phyloP scores from a whole-genome alignment of 37 sponge, comb jelly and placozoan species.

The Oscarella lobularis region DNA sequence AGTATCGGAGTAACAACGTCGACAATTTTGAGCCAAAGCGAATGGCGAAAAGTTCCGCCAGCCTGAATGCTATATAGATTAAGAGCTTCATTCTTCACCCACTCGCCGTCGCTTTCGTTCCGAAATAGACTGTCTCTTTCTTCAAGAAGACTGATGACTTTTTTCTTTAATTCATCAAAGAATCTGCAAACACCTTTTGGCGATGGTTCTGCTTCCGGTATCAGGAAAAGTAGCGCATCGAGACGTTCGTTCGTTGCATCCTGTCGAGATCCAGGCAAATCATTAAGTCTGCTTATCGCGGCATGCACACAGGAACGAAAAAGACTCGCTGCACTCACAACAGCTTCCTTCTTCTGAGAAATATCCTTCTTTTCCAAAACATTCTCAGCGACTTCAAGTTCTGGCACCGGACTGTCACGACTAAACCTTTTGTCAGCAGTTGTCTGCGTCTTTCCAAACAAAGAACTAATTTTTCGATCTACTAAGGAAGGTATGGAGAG shows the following conservation, averaged over 20 bases:
- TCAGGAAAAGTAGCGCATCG: not conserved
- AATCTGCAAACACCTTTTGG: too few relatives aligned
- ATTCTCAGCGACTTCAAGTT: not conserved
- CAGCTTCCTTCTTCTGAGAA: not conserved
- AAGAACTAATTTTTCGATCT: not conserved
- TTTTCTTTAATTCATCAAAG: not conserved
- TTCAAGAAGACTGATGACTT: not conserved
- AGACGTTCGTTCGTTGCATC: not conserved
- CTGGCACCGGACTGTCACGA: too few relatives aligned
- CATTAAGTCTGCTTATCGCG: not conserved
- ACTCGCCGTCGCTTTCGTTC: not conserved
- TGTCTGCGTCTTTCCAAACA: not conserved
- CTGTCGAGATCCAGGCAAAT: not conserved
- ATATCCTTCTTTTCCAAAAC: not conserved
- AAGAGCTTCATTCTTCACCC: slow-evolving; percentile 17
- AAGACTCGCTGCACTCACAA: not conserved
- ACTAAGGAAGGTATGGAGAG: not conserved
- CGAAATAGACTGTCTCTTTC: not conserved
- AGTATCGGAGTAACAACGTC: slow-evolving; percentile 15
- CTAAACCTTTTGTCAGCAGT: not conserved
- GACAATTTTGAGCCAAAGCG: slow-evolving; percentile 3
- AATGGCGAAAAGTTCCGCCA: slow-evolving; percentile 27
- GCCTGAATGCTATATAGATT: slow-evolving; percentile 5
- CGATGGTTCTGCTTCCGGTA: not conserved
- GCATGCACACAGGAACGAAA: not conserved